Evolutionary conservation across 1,140 invertebrate species (phyloP), one percentile per base, ranked within the genome.

Genomic region (Diploscapter pachys): DNA sequence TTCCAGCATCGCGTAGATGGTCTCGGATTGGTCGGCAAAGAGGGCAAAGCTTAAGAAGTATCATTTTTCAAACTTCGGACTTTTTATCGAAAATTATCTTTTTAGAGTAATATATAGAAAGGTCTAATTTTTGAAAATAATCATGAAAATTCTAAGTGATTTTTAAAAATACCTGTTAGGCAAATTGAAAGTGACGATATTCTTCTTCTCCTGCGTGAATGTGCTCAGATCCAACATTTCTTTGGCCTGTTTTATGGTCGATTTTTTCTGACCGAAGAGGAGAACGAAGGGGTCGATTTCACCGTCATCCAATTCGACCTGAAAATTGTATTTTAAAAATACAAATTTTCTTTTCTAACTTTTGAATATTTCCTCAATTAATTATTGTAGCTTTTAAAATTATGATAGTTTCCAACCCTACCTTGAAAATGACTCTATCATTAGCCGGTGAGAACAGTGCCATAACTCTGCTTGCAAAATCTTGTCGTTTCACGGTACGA

Each of bases 281-380:
- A 98, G 91, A 3, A 99, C 93, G 89, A 96, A 97, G 72, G 90
- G 91, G 82, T 96, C 96, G 90, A 94, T 92, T 80, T 96, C 92
- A 79, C 94, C 92, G 82, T 91, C 91, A 64, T 93, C 91, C 80
- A 99, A 89, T 79, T 93, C 92, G 56, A 98, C 90, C 71, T 72
- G 13, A 62, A 72, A 70, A 4, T 51, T 50, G 51, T 31, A 31
- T 31, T 1, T 31, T 31, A 31, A 31, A 31, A 31, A 31, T 31
- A 31, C 31, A 31, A 31, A 31, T 31, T 31, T 31, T 31, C 31
- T 31, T 31, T 31, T 31, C 31, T 31, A 31, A 31, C 1, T 31
- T 31, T 31, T n/a, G n/a, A n/a, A n/a, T n/a, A n/a, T n/a, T n/a
- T n/a, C n/a, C n/a, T n/a, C n/a, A n/a, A n/a, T n/a, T n/a, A n/a